phyloP scores from a whole-genome alignment of 92 coral and sea anemone species.

The Porites evermanni region DNA sequence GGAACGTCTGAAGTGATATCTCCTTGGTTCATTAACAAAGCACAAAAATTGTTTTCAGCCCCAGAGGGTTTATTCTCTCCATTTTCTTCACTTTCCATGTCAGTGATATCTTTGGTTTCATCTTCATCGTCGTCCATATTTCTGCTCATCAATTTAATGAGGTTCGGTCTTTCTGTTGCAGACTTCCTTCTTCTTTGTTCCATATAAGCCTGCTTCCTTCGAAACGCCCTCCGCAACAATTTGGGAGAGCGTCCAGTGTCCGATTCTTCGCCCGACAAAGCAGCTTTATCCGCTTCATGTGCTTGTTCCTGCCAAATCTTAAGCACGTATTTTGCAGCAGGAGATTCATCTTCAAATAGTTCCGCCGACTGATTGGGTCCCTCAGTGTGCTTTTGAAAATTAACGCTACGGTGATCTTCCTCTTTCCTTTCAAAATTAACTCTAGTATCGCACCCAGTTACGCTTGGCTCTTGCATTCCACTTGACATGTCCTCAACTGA shows the following conservation, averaged over 20 bases:
- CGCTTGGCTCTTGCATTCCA: background rate
- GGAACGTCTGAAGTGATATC: background rate
- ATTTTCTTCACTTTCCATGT: background rate
- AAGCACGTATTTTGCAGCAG: constrained; percentile 32
- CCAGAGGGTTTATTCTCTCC: background rate
- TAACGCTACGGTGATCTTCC: background rate
- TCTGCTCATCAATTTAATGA: background rate
- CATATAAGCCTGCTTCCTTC: constrained; percentile 40
- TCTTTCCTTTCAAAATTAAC: background rate
- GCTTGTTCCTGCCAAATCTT: constrained; percentile 42
- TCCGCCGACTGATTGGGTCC: background rate
- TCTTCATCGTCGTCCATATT: background rate
- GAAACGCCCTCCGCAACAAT: constrained; percentile 24
- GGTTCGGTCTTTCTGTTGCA: constrained; percentile 39
- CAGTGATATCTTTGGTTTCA: background rate
- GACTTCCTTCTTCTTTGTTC: constrained; percentile 43
- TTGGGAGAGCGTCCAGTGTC: constrained; percentile 30
- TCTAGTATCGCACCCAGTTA: background rate
- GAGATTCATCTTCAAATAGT: constrained; percentile 16
- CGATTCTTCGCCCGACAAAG: constrained; percentile 34
- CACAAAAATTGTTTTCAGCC: background rate
- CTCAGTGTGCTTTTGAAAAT: background rate
- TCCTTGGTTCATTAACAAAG: background rate
- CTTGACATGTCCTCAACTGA: background rate
- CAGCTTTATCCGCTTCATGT: constrained; percentile 12